phyloP scores from a whole-genome alignment of 1,140 invertebrate species.

The Anoplophora glabripennis region DNA sequence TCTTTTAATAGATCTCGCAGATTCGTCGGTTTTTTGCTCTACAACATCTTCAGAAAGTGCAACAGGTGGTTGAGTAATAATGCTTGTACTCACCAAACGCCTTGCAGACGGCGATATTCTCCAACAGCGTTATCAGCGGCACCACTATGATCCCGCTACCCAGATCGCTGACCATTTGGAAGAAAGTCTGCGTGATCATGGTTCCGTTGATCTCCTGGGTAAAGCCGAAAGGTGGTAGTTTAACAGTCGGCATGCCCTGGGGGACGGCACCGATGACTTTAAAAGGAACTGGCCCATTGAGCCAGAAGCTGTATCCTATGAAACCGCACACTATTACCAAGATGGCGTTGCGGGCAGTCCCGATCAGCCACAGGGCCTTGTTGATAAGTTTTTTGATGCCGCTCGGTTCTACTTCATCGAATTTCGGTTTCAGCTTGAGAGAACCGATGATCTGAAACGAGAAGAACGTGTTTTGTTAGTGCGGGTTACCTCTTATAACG shows the following conservation, averaged over 20 bases:
- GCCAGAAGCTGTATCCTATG: slow-evolving; percentile 52
- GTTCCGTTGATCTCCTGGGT: slow-evolving; percentile 52
- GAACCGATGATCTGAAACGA: slow-evolving; percentile 55
- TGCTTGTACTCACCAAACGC: slow-evolving; percentile 62
- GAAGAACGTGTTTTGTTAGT: neutral
- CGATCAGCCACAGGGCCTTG: slow-evolving; percentile 62
- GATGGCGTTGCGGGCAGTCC: slow-evolving; percentile 73
- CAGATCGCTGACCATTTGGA: slow-evolving; percentile 69
- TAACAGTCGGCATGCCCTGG: slow-evolving; percentile 63
- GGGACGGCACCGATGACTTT: slow-evolving; percentile 67
- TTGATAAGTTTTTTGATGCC: slow-evolving; percentile 54
- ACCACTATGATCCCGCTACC: slow-evolving; percentile 76
- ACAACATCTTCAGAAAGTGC: no score
- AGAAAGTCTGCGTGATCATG: slow-evolving; percentile 58
- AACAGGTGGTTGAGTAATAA: no score
- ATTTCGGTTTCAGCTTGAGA: neutral
- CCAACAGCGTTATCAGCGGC: slow-evolving; percentile 75
- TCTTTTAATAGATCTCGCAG: no score
- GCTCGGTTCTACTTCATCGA: slow-evolving; percentile 41
- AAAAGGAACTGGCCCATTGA: slow-evolving; percentile 51
- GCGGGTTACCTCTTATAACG: no score
- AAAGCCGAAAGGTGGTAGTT: slow-evolving; percentile 64
- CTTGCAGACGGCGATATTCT: slow-evolving; percentile 82
- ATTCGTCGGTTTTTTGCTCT: no score
- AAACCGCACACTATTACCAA: slow-evolving; percentile 70